A percentile compares a stretch with the other conserved stretches of the same genome.
These are phyloP conservation scores for Cherax quadricarinatus DNA, from an alignment of 1,140 invertebrate genomes.

Conservation along the genomic window DNA sequence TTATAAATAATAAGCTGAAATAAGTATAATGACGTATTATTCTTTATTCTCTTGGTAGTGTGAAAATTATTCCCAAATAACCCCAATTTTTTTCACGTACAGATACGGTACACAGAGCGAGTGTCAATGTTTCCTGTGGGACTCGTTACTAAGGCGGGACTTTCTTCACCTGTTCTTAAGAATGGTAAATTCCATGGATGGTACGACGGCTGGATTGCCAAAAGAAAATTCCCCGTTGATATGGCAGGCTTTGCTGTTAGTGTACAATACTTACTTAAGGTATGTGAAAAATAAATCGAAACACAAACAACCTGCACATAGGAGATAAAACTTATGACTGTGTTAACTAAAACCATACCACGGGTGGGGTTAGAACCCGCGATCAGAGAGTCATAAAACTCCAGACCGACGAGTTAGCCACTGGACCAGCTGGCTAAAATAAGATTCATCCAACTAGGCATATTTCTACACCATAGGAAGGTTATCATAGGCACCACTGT, in stretches of 20 bases:
- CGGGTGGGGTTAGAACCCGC: no score
- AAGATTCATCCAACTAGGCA: no score
- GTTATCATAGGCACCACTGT: no score
- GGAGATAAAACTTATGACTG: no score
- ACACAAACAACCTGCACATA: no score
- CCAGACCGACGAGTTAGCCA: no score
- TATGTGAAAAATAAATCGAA: conserved; percentile 65
- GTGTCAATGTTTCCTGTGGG: conserved; percentile 94
- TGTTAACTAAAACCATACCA: no score
- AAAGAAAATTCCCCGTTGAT: conserved; percentile 92
- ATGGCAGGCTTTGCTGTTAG: conserved; percentile 92
- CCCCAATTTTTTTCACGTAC: conserved; percentile 72
- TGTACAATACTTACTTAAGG: conserved; percentile 77
- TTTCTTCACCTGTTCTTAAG: conserved; percentile 84
- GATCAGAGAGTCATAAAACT: no score
- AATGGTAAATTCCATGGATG: conserved; percentile 85
- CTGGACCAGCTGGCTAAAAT: no score
- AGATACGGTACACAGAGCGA: conserved; percentile 89
- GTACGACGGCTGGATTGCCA: conserved; percentile 89
- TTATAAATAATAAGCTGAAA: no score
- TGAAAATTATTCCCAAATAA: no score
- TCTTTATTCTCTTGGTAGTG: background rate
- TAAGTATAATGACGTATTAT: background rate
- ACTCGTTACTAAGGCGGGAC: conserved; percentile 84
- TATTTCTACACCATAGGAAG: no score